Evolutionary conservation across 2,113 vertebrate genomes (phyloP).

Genomic region (Arizona elegans): DNA sequence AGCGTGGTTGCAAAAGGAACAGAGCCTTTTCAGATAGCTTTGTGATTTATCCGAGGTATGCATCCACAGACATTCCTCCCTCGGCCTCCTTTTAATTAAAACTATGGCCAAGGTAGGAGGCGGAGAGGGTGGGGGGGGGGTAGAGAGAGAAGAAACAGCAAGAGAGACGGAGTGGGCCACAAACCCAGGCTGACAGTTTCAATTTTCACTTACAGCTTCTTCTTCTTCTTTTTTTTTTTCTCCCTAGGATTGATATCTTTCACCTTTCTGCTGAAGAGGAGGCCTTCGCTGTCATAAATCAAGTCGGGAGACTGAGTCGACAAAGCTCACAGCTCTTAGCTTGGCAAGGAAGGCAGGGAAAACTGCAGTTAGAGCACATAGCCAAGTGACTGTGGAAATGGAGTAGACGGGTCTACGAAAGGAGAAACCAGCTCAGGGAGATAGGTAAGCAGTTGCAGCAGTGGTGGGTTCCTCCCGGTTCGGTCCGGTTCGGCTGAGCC

Average conservation of each 20-base stretch:
- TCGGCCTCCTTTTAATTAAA: not conserved
- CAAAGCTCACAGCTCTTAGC: not conserved
- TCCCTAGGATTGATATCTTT: not conserved
- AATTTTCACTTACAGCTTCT: not conserved
- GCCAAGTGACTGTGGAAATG: not conserved
- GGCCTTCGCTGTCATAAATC: not conserved
- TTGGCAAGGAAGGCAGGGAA: not conserved
- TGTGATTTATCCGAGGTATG: not conserved
- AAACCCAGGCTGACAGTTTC: not conserved
- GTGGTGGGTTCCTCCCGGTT: too few relatives aligned
- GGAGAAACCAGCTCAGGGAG: not conserved
- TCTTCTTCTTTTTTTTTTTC: not conserved
- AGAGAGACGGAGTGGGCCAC: not conserved
- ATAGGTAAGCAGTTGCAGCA: not conserved
- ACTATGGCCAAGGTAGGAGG: not conserved
- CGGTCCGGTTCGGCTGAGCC: too few relatives aligned
- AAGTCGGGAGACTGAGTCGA: not conserved
- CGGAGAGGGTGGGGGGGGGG: rapidly evolving
- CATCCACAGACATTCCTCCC: not conserved
- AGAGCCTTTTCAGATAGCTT: not conserved
- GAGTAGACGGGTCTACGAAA: not conserved
- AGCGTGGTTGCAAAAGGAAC: not conserved
- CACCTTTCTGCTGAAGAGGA: not conserved
- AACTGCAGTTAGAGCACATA: not conserved
- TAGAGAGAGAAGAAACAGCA: not conserved